Percentiles rank a stretch among this genome's conserved stretches.
These are phyloP conservation scores for Pedetes capensis DNA, from an alignment of 2,113 vertebrate species.

Conservation along the genomic window DNA sequence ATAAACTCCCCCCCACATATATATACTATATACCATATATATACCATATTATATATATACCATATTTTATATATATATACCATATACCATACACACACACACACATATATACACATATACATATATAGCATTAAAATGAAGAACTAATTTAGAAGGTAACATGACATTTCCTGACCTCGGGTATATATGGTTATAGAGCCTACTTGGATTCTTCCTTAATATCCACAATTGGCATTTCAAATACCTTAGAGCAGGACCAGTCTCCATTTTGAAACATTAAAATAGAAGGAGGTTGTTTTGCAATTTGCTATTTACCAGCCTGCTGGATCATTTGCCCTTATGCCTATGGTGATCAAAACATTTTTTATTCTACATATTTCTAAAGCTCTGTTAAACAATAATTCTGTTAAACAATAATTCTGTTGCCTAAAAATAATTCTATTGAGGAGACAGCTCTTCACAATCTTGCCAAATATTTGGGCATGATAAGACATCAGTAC, in stretches of 20 bases:
- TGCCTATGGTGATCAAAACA: neutral
- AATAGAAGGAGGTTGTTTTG: neutral
- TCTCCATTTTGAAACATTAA: neutral
- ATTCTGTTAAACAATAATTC: too few relatives aligned
- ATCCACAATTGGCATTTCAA: neutral
- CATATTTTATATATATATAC: too few relatives aligned
- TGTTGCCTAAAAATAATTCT: conserved; percentile 23
- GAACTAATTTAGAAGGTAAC: neutral
- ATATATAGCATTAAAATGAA: too few relatives aligned
- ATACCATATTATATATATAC: too few relatives aligned
- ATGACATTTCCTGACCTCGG: neutral
- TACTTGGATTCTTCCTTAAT: neutral
- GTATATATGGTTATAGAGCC: neutral
- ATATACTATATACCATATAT: too few relatives aligned
- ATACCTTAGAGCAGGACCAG: neutral
- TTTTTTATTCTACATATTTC: conserved; percentile 14
- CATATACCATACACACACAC: too few relatives aligned
- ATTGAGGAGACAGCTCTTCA: neutral
- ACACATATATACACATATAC: too few relatives aligned
- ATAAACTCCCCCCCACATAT: too few relatives aligned
- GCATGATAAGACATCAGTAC: neutral
- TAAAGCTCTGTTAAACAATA: neutral
- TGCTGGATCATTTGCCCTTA: neutral
- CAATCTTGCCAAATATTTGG: conserved; percentile 12
- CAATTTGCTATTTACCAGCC: neutral